Evolutionary conservation across 1,140 invertebrate species (phyloP), one percentile per base, ranked within the genome.

Genomic region (Hyposmocoma kahamanoa): DNA sequence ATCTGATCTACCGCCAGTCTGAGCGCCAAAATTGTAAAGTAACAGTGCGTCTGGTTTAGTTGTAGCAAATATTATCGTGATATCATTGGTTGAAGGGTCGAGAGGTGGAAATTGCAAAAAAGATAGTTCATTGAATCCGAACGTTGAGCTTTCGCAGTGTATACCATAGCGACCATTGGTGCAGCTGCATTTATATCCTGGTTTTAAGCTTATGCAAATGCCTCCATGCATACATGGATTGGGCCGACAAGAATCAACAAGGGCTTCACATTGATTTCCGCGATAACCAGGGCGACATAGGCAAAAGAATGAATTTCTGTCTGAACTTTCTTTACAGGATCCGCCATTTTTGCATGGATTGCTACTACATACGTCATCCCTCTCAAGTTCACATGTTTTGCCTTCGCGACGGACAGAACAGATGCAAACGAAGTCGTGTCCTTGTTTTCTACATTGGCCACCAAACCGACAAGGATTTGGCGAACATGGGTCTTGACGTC

Each of bases 311-410:
- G 92, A 93, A 17, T 92, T 93, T 36, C 93, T 93, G 64, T 95
- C 94, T 0, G 93, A 90, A 67, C 94, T 95, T 67, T 95, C 93
- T 64, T 94, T 91, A 59, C 96, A 97, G 1, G 94, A 94, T 9
- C 96, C 96, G 9, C 96, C 96, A 68, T 97, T 97, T 66, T 91
- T 90, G 62, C 96, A 98, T 2, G 95, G 95, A 71, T 93, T 95
- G 28, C 89, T 91, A 43, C 91, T 91, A 70, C 96, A 97, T 0
- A 91, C 92, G 65, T 95, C 94, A 22, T 93, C 93, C 62, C 91
- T 89, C 69, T 96, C 93, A 43, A 92, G 68, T 74, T 97, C 94
- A 69, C 96, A 97, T n/a, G 90, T 86, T 68, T 92, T 92, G 4
- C 96, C 96, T 62, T 96, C 93, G 26, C 92, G 89, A 44, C 91